Conservation (phyloP, 2,797 vertebrate genomes). For the Alfaro cultratus region DNA sequence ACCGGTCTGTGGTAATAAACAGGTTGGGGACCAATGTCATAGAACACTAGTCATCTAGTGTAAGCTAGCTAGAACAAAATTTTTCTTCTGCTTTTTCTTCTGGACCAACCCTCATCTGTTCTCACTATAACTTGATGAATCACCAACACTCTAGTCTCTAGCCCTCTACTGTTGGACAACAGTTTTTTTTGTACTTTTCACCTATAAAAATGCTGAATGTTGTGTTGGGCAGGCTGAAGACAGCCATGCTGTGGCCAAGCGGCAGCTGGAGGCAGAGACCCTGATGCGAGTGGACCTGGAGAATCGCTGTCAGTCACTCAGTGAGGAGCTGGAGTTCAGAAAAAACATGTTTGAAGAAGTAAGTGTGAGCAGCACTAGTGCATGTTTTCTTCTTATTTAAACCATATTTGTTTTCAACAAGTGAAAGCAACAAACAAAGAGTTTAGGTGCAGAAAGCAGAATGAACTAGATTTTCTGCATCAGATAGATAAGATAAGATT, state of each 20-base stretch:
- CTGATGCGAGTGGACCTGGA: slow-evolving; percentile 95
- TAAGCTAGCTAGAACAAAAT: background rate
- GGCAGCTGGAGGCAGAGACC: slow-evolving; percentile 94
- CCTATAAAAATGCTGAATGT: background rate
- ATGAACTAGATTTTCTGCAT: background rate
- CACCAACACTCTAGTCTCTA: background rate
- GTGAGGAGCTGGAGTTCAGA: slow-evolving; percentile 94
- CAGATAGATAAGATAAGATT: too few species aligned
- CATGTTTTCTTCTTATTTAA: too few species aligned
- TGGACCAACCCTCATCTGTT: background rate
- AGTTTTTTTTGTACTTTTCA: background rate
- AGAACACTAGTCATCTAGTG: background rate
- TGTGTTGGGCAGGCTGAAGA: slow-evolving; percentile 74
- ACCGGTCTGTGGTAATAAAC: too few species aligned
- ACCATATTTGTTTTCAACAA: background rate
- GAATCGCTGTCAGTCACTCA: slow-evolving; percentile 94
- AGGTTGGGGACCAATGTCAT: too few species aligned
- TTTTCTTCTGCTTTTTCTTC: background rate
- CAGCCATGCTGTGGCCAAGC: slow-evolving; percentile 88
- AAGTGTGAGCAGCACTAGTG: background rate
- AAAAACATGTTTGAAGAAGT: slow-evolving; percentile 97
- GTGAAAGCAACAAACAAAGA: background rate
- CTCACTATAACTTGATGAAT: background rate
- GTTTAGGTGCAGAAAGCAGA: background rate
- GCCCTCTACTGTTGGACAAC: background rate